Percentiles rank a stretch among this genome's conserved stretches.
These are phyloP conservation scores for Periophthalmodon schlosseri DNA, from an alignment of 2,113 vertebrate species.

Conservation along the genomic window DNA sequence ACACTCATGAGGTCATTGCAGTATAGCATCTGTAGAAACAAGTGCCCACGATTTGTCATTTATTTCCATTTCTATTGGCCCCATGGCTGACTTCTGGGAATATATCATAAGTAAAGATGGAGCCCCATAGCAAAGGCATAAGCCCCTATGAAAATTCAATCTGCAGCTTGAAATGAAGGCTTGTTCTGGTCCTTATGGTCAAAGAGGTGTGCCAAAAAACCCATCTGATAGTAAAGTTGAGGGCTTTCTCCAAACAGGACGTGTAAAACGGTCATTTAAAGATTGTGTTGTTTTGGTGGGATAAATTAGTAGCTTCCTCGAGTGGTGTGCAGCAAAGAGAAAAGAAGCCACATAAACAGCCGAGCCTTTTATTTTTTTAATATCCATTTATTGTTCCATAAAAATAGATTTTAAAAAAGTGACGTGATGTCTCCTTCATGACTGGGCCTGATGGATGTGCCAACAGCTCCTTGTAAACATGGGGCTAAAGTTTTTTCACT, in stretches of 20 bases:
- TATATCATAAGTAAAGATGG: constrained; percentile 22
- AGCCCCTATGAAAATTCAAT: constrained; percentile 47
- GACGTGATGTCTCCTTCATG: constrained; percentile 80
- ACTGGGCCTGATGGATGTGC: constrained; percentile 63
- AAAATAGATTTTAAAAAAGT: constrained; percentile 82
- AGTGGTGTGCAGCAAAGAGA: constrained; percentile 33
- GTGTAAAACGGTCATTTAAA: constrained; percentile 39
- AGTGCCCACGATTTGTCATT: constrained; percentile 57
- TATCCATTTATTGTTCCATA: constrained; percentile 82
- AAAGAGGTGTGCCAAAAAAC: constrained; percentile 15
- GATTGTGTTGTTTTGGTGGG: constrained; percentile 26
- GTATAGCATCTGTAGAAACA: constrained; percentile 56
- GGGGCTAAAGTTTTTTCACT: constrained; percentile 35
- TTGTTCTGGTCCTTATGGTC: constrained; percentile 20
- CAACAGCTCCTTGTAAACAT: constrained; percentile 70
- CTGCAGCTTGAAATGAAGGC: constrained; percentile 37
- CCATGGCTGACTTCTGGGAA: constrained; percentile 26
- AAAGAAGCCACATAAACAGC: constrained; percentile 58
- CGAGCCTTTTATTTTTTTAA: constrained; percentile 68
- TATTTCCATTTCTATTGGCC: constrained; percentile 41
- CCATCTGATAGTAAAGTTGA: not conserved
- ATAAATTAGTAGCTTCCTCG: constrained; percentile 42
- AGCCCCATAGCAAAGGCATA: constrained; percentile 47
- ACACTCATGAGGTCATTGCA: constrained; percentile 64
- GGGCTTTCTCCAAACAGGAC: constrained; percentile 38